phyloP scores from a whole-genome alignment of 2,888 invertebrate genomes.

The Unio delphinus region DNA sequence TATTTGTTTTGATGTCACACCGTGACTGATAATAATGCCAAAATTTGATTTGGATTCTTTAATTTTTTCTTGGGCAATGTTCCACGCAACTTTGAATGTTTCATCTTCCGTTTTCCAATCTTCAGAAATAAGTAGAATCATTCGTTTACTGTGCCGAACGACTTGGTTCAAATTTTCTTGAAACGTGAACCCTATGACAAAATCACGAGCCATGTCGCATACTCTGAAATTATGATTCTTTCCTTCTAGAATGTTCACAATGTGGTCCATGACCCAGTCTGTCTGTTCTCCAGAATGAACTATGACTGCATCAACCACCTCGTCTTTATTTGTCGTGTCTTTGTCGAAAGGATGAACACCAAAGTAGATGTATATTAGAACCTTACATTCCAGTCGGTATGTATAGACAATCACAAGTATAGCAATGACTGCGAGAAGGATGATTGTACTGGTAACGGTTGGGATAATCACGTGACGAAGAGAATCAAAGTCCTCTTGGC shows the following conservation, averaged over 20 bases:
- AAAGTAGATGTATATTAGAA: slow-evolving; percentile 42
- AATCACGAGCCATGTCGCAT: slow-evolving; percentile 38
- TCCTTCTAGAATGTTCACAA: slow-evolving; percentile 29
- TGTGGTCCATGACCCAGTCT: slow-evolving; percentile 34
- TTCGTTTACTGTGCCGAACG: slow-evolving; percentile 36
- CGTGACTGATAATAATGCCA: slow-evolving; percentile 33
- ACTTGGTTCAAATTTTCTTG: slow-evolving; percentile 43
- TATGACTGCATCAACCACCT: slow-evolving; percentile 36
- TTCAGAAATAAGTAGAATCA: slow-evolving; percentile 34
- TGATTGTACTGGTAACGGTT: slow-evolving; percentile 16
- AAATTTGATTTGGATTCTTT: slow-evolving; percentile 37
- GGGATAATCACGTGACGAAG: slow-evolving; percentile 28
- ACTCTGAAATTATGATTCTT: slow-evolving; percentile 27
- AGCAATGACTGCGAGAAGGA: slow-evolving; percentile 18
- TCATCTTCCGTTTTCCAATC: slow-evolving; percentile 24
- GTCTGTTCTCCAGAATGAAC: slow-evolving; percentile 32
- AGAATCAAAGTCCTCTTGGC: slow-evolving; percentile 27
- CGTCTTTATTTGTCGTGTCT: slow-evolving; percentile 24
- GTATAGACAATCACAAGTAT: slow-evolving; percentile 18
- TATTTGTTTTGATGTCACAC: slow-evolving; percentile 17
- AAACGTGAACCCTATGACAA: slow-evolving; percentile 39
- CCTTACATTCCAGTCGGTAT: slow-evolving; percentile 41
- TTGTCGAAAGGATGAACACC: slow-evolving; percentile 47
- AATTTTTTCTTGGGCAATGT: slow-evolving; percentile 41
- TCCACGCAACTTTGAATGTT: slow-evolving; percentile 38